Evolutionary conservation across 2,888 invertebrate genomes (phyloP), one percentile per base, ranked within the genome.

Genomic region (Byasa hedistus): DNA sequence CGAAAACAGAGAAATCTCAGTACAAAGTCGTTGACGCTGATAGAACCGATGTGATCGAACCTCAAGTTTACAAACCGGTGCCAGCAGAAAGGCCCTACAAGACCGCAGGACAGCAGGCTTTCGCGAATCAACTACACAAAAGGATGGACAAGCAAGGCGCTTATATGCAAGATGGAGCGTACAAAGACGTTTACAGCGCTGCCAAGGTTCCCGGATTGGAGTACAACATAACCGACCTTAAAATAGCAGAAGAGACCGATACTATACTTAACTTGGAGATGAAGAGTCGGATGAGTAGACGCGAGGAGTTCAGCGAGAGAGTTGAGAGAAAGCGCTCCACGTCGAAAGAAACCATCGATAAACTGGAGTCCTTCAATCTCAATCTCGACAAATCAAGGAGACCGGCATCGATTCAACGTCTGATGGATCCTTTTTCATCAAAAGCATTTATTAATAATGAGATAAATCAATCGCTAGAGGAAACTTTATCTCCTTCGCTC

Each of bases 71-170:
- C 70, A 89, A 86, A 67, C 90, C 91, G 0, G 82, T 87, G 54
- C 88, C 88, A 17, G 85, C 86, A 23, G 92, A 92, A 65, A 84
- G 89, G 73, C 82, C 85, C n/a, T 86, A 90, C 60, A 90, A 87
- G 77, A 82, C 88, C 69, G 84, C 89, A 48, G 92, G 89, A 57
- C 92, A 92, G 76, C 91, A 89, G 77, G 92, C 80, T 17, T 92
- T 92, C 69, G 86, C 91, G 12, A 91, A 91, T 69, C 91, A 92
- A 79, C 87, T 86, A 84, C 92, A 92, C 70, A 92, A 92, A 73
- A 81, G 92, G 61, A 81, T 92, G 65, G 93, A 93, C 75, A 88
- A 87, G 69, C 90, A 91, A 79, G 92, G 92, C 52, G 87, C 87
- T 62, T 93, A 93, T 71, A 85, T 88, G 23, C 91, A 91, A 68